Evolutionary conservation across 2,888 invertebrate species (phyloP), one percentile per base, ranked within the genome.

Genomic region (Xestia xanthographa): DNA sequence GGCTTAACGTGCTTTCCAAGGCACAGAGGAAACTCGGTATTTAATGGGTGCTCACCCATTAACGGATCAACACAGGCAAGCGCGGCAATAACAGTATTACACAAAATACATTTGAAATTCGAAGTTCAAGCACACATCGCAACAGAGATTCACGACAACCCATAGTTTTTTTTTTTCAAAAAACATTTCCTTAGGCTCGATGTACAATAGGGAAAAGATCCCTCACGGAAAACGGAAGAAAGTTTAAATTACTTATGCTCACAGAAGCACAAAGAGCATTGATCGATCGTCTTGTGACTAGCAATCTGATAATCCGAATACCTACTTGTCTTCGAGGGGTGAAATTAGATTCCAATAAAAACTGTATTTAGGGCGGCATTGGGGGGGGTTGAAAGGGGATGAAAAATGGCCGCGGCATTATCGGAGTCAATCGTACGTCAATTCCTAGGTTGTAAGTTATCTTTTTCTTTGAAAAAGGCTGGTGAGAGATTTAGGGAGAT

Each of bases 261-360:
- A 70, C 74, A 75, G 83, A 84, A 82, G 85, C 87, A 79, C 73
- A 72, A 86, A 83, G 69, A 82, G 77, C 87, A 79, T 82, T 88
- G 90, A 91, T 90, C 82, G 90, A 91, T 90, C 74, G 88, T 83
- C 79, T 87, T 77, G 72, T 34, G 58, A 79, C 50, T 77, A 80
- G 75, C 26, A 66, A 76, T 81, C 83, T 82, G 85, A 75, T 76
- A 82, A 77, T 81, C 66, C 79, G 45, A 83, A 85, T 80, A 86
- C 41, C 83, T 66, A 83, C 86, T 90, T 86, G 86, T 85, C 84
- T 75, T 72, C 71, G 71, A 60, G 83, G 74, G 70, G 77, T 78
- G 77, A 89, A 91, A 91, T 89, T 90, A 88, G 88, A 90, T 90
- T 84, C 86, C 75, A 87, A 90, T 90, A 87, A 88, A 85, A 90